Evolutionary conservation across 1,140 invertebrate genomes (phyloP).

Genomic region (Asobara japonica): DNA sequence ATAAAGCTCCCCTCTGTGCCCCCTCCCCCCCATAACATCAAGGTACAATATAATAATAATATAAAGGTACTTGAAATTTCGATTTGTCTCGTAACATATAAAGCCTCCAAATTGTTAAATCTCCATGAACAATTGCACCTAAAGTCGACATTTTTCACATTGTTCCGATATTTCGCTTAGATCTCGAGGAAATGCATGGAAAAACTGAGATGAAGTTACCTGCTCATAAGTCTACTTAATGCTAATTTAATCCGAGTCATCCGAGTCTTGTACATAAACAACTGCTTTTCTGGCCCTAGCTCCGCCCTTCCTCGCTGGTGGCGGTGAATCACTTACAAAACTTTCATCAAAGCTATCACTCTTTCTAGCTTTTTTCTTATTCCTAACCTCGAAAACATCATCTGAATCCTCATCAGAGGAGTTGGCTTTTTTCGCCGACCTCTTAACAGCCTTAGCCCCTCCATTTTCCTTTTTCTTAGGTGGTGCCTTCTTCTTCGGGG

Average conservation of each 20-base stretch:
- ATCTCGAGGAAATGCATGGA: not conserved
- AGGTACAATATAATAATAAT: no score
- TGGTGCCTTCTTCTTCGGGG: conserved; percentile 46
- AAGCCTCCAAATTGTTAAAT: no score
- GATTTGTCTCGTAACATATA: no score
- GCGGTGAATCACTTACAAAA: conserved; percentile 36
- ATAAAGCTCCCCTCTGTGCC: no score
- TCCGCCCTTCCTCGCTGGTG: conserved; percentile 39
- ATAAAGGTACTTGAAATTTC: no score
- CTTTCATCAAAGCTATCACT: conserved; percentile 38
- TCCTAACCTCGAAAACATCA: conserved; percentile 43
- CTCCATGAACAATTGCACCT: no score
- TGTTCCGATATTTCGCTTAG: not conserved
- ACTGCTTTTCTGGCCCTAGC: conserved; percentile 52
- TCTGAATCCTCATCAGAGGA: conserved; percentile 54
- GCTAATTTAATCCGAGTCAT: conserved; percentile 46
- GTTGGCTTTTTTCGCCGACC: conserved; percentile 47
- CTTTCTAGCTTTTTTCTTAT: conserved; percentile 52
- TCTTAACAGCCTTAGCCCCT: conserved; percentile 48
- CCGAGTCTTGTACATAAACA: conserved; percentile 52
- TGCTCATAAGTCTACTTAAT: not conserved
- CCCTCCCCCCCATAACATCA: no score
- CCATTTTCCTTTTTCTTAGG: conserved; percentile 59
- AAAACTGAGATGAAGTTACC: no score
- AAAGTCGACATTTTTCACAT: no score